Percentiles rank a stretch among this genome's conserved stretches.
Conservation (phyloP, 2,888 invertebrate species). For the Scaptomyza caliginosa region DNA sequence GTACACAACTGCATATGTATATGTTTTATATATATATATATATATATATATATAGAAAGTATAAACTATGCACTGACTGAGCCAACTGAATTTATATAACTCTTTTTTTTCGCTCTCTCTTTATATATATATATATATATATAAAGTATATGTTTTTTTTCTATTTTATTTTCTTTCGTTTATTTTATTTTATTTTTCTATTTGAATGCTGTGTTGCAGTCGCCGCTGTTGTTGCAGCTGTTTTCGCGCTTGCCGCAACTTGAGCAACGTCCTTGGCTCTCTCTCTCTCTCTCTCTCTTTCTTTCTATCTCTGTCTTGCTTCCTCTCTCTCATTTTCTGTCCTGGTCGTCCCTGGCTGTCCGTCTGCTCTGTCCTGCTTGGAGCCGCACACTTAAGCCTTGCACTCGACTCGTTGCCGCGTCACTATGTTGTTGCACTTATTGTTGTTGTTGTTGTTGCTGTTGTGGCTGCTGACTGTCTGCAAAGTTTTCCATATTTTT, state of each 20-base stretch:
- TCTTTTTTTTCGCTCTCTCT: slow-evolving; percentile 27
- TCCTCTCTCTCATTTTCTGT: background rate
- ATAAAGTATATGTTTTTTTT: background rate
- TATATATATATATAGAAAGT: slow-evolving; percentile 20
- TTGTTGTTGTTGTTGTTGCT: slow-evolving; percentile 37
- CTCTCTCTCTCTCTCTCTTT: background rate
- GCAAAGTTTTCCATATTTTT: slow-evolving; percentile 79
- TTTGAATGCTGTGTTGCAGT: slow-evolving; percentile 42
- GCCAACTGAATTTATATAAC: slow-evolving; percentile 58
- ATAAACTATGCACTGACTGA: slow-evolving; percentile 18
- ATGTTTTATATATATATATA: background rate
- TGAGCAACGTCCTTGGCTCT: slow-evolving; percentile 74
- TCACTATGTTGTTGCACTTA: slow-evolving; percentile 29
- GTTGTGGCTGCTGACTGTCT: slow-evolving; percentile 67
- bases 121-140: background rate
- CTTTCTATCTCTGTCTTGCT: no score
- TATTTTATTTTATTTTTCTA: slow-evolving; percentile 18
- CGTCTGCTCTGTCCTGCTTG: slow-evolving; percentile 26
- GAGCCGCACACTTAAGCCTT: slow-evolving; percentile 61
- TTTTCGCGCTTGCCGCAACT: slow-evolving; percentile 73
- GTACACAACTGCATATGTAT: no score
- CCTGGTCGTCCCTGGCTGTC: slow-evolving; percentile 50
- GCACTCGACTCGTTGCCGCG: slow-evolving; percentile 47
- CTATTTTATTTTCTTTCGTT: slow-evolving; percentile 4
- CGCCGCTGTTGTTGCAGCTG: slow-evolving; percentile 48